These are phyloP conservation scores for Cossypha polioptera DNA, from an alignment of 2,797 vertebrate species.

Conservation along the genomic window DNA sequence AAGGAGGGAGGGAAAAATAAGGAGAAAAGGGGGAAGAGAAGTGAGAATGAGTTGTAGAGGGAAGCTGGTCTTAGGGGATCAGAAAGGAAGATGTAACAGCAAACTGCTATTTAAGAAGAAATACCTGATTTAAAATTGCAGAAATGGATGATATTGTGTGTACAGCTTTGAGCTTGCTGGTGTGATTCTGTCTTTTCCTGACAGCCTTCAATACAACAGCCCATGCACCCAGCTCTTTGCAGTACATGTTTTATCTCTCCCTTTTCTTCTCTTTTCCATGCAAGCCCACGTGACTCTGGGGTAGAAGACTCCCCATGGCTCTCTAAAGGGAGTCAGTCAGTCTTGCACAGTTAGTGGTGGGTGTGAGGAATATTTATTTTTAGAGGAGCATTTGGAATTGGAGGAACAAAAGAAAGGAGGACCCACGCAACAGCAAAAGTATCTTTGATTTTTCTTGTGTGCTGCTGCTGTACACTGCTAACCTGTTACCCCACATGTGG, in stretches of 20 bases:
- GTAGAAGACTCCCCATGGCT: background rate
- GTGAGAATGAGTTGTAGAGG: background rate
- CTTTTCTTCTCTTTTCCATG: background rate
- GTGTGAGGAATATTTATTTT: background rate
- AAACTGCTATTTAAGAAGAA: background rate
- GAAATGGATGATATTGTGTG: background rate
- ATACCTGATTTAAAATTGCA: background rate
- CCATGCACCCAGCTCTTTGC: background rate
- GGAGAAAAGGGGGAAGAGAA: background rate
- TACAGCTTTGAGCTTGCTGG: background rate
- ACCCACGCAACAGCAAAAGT: background rate
- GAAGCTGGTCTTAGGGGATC: background rate
- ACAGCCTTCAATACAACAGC: background rate
- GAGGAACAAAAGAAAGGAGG: background rate
- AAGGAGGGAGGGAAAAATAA: background rate
- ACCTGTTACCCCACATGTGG: background rate
- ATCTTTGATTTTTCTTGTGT: background rate
- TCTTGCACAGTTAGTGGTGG: background rate
- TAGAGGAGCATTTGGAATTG: background rate
- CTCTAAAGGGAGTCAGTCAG: background rate
- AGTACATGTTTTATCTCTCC: background rate
- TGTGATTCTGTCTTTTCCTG: background rate
- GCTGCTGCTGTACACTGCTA: background rate
- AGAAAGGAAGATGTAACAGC: background rate
- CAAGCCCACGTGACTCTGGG: background rate